Conservation (phyloP, 2,113 vertebrate genomes). For the Alligator sinensis region DNA sequence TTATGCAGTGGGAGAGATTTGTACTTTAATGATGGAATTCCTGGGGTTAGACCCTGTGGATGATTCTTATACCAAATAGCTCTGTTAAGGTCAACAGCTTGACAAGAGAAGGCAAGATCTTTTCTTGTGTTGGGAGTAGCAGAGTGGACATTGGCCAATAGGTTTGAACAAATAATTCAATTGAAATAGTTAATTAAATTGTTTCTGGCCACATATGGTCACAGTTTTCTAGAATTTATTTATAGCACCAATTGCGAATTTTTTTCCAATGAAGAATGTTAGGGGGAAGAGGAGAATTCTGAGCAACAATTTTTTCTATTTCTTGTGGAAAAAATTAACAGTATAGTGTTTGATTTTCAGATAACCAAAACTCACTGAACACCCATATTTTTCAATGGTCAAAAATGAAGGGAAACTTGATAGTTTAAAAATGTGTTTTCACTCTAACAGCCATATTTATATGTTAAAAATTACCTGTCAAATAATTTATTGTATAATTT, state of each 20-base stretch:
- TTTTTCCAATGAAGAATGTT: not conserved
- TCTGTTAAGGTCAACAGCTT: not conserved
- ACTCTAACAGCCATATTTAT: not conserved
- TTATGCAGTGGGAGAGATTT: not conserved
- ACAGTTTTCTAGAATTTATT: not conserved
- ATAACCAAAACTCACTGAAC: not conserved
- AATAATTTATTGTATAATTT: not conserved
- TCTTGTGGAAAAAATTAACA: not conserved
- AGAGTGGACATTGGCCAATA: not conserved
- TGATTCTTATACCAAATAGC: not conserved
- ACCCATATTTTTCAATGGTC: not conserved
- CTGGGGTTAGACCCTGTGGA: not conserved
- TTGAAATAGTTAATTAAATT: fast-evolving
- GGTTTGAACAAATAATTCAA: not conserved
- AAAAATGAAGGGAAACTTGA: not conserved
- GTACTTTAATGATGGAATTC: not conserved
- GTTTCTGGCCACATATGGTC: not conserved
- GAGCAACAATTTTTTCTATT: not conserved
- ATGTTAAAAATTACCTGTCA: not conserved
- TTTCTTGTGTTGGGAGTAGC: not conserved
- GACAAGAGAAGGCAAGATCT: not conserved
- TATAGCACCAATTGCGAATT: not conserved
- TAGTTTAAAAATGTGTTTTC: not conserved
- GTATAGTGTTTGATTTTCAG: not conserved
- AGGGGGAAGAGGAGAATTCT: not conserved